Base-by-base conservation (phyloP, 2,113 vertebrate genomes). In the Ariopsis seemanni region DNA sequence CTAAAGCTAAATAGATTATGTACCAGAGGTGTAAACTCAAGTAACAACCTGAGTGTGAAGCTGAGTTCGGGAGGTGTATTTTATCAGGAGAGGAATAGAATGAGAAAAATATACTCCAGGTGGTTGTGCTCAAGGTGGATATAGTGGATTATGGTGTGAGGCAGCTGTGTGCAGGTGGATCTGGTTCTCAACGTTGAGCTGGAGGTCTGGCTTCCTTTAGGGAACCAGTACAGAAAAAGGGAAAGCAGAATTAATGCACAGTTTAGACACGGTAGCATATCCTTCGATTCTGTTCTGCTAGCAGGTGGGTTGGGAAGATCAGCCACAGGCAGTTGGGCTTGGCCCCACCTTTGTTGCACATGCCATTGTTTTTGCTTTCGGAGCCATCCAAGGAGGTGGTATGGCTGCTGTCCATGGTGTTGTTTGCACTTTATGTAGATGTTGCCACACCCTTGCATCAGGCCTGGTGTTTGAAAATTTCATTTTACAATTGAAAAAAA, bases 101-200 rank as follows among this genome's bases (percentile, higher is more conserved):
- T n/a, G 42, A 34, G 18, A 42, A 25, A 53, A 20, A 48, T 17
- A 67, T 65, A 55, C 67, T 30, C 27, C 55, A 75, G 11, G 30
- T 85, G 55, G 52, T 75, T 42, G 69, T 62, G 71, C 71, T 75
- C 30, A 75, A 85, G 84, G 30, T 75, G 7, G 55, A 25, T 27
- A 20, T 74, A 42, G 52, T 58, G 30, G 55, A 74, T 58, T 42
- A 60, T 34, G 71, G 55, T 77, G 53, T 75, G 20, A n/a, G 55
- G 55, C 34, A 75, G 71, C 34, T 85, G 69, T 62, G 20, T 58
- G 72, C 55, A 75, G 55, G 69, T 42, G 30, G 83, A 9, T 58
- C 69, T 58, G 27, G 53, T 85, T 85, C 55, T 62, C 22, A 85
- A 22, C 1, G 11, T 67, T 52, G 30, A 82, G 30, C 58, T 34